A percentile compares a stretch with the other conserved stretches of the same genome.
phyloP scores from a whole-genome alignment of 2,888 invertebrate species.

The Chymomyza amoena region DNA sequence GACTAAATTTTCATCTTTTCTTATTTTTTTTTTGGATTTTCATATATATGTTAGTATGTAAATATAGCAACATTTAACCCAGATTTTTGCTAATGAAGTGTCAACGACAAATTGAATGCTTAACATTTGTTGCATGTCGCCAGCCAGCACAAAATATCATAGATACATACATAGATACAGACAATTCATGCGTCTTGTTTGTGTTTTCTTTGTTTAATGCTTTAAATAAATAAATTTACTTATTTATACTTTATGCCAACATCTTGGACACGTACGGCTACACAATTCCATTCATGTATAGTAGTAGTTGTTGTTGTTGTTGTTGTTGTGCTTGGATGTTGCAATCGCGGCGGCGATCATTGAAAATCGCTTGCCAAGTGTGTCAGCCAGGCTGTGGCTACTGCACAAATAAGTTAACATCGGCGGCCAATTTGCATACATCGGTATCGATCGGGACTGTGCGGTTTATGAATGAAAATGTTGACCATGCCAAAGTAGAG shows the following conservation, averaged over 20 bases:
- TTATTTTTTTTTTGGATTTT: background rate
- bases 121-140: conserved; percentile 75
- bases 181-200: conserved; percentile 40
- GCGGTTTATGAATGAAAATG: conserved; percentile 69
- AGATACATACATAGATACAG: conserved; percentile 33
- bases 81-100: conserved; percentile 76
- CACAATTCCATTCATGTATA: conserved; percentile 57
- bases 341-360: conserved; percentile 47
- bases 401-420: conserved; percentile 37
- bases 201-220: conserved; percentile 64
- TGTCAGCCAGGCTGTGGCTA: conserved; percentile 48
- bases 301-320: conserved; percentile 42
- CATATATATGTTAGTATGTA: background rate
- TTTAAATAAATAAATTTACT: conserved; percentile 56
- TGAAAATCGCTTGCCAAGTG: conserved; percentile 71
- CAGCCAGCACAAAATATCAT: conserved; percentile 49
- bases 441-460: conserved; percentile 46
- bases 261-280: conserved; percentile 62
- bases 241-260: conserved; percentile 53
- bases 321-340: conserved; percentile 50
- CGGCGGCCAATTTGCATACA: conserved; percentile 70
- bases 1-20: background rate
- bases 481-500: conserved; percentile 23
- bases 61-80: conserved; percentile 73
- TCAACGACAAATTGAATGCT: conserved; percentile 77